Conservation (phyloP, 1,140 invertebrate species). For the Zaprionus lachaisei region DNA sequence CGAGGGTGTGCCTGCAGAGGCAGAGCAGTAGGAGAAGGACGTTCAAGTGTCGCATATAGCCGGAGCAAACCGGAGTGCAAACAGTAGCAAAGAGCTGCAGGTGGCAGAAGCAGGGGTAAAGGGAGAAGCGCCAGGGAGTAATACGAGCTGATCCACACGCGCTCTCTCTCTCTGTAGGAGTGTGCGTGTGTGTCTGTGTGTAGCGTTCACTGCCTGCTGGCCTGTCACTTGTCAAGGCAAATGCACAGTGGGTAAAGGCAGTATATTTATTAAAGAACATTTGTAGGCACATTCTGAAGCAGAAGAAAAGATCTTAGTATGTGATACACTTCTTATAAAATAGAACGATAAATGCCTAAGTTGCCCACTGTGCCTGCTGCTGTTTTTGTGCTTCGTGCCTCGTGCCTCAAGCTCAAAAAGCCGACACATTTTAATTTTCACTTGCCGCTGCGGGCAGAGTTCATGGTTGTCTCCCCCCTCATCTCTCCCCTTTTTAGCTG, state of each 20-base stretch:
- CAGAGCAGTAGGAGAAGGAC: slow-evolving; percentile 24
- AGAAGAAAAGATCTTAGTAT: too few species aligned
- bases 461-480: slow-evolving; percentile 20
- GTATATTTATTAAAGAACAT: neutral
- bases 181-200: neutral
- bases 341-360: neutral
- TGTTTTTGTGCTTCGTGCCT: slow-evolving; percentile 12
- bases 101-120: neutral
- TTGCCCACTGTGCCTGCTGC: slow-evolving; percentile 23
- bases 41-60: slow-evolving; percentile 41
- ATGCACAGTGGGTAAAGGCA: slow-evolving; percentile 16
- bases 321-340: too few species aligned
- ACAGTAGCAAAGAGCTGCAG: slow-evolving; percentile 12
- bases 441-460: slow-evolving; percentile 29
- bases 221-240: slow-evolving; percentile 26
- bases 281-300: too few species aligned
- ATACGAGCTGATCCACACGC: slow-evolving; percentile 3
- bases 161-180: neutral
- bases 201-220: slow-evolving; percentile 5
- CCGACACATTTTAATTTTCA: slow-evolving; percentile 56
- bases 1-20: slow-evolving; percentile 8
- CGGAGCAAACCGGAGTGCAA: slow-evolving; percentile 12
- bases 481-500: slow-evolving; percentile 37
- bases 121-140: neutral
- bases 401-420: slow-evolving; percentile 35